phyloP scores from a whole-genome alignment of 2,888 invertebrate genomes.

The Rhaphigaster nebulosa region DNA sequence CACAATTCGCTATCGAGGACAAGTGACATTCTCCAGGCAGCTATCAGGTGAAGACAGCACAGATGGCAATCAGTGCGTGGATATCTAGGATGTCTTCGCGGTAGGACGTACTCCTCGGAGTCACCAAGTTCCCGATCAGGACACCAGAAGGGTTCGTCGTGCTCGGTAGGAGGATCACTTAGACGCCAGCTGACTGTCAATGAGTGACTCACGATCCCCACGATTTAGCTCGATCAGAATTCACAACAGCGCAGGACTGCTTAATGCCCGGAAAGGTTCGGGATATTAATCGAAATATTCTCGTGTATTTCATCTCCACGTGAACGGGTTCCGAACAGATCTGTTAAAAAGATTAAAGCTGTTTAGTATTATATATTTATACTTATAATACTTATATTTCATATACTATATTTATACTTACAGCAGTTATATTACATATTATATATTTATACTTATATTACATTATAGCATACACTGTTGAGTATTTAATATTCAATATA shows the following conservation, averaged over 20 bases:
- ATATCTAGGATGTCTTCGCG: not conserved
- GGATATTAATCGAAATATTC: not conserved
- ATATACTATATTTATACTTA: too few relatives aligned
- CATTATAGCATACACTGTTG: too few relatives aligned
- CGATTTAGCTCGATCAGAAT: not conserved
- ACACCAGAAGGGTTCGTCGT: not conserved
- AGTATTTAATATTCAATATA: too few relatives aligned
- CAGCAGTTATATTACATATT: too few relatives aligned
- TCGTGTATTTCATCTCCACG: not conserved
- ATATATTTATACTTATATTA: too few relatives aligned
- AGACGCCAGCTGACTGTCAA: not conserved
- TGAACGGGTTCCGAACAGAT: too few relatives aligned
- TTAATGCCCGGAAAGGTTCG: not conserved
- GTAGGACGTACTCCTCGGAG: not conserved
- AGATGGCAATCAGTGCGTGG: slow-evolving; percentile 25
- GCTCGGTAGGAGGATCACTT: not conserved
- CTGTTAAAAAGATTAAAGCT: too few relatives aligned
- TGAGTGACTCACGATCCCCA: slow-evolving; percentile 12
- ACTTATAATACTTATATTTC: too few relatives aligned
- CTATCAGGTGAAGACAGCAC: not conserved
- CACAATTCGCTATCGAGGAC: not conserved
- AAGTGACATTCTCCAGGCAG: not conserved
- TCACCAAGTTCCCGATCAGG: not conserved
- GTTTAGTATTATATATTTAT: too few relatives aligned
- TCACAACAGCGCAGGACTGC: not conserved